Conservation (phyloP, 2,113 vertebrate genomes). For the Triplophysa rosa region DNA sequence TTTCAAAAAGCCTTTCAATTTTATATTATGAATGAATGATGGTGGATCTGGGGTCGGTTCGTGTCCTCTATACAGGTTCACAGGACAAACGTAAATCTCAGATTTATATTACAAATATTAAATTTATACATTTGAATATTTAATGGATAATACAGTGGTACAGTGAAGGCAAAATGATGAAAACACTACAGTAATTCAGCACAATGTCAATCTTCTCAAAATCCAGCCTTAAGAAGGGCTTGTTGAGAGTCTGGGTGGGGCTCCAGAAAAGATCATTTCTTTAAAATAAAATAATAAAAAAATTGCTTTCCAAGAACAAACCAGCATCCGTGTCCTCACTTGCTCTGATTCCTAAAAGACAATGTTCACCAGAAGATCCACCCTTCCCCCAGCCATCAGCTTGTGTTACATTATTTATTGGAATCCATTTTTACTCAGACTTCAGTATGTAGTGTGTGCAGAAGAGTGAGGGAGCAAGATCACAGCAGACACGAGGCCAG, state of each 20-base stretch:
- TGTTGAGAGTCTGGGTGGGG: background rate
- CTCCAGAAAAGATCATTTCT: background rate
- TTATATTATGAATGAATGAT: too few species aligned
- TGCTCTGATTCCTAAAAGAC: constrained; percentile 64
- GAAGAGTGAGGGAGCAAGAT: constrained; percentile 15
- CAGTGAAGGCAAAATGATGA: too few species aligned
- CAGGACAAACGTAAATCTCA: too few species aligned
- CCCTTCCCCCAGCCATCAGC: constrained; percentile 51
- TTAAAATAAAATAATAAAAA: constrained; percentile 8
- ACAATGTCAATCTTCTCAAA: too few species aligned
- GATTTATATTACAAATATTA: too few species aligned
- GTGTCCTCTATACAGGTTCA: too few species aligned
- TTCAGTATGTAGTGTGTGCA: background rate
- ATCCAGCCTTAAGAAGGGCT: too few species aligned
- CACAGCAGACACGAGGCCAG: background rate
- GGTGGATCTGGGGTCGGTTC: too few species aligned
- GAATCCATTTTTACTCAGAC: constrained; percentile 26
- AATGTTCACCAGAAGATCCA: constrained; percentile 56
- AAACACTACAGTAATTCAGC: too few species aligned
- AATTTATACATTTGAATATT: too few species aligned
- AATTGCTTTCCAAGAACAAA: constrained; percentile 46
- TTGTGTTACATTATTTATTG: constrained; percentile 72
- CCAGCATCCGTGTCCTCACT: constrained; percentile 58
- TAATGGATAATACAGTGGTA: too few species aligned
- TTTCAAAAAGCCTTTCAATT: too few species aligned